Conservation (phyloP, 2,797 vertebrate species). For the Sebastes diploproa region DNA sequence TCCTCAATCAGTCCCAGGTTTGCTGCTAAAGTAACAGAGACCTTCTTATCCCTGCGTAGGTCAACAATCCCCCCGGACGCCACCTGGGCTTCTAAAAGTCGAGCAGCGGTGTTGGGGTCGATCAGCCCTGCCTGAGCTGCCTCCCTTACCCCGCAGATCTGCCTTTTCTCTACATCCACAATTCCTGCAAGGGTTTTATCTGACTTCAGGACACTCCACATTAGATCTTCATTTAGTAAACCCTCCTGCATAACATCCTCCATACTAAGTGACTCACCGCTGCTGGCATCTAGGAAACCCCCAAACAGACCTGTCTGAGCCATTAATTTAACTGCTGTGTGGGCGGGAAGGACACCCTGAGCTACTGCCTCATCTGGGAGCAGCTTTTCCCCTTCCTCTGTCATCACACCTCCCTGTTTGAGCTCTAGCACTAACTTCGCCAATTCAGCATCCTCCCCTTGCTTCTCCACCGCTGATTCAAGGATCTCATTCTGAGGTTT, state of each 20-base stretch:
- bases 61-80: constrained; percentile 93
- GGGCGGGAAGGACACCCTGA: constrained; percentile 83
- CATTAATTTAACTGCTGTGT: constrained; percentile 91
- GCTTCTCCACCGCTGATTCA: constrained; percentile 34
- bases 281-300: constrained; percentile 89
- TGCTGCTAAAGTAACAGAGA: constrained; percentile 93
- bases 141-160: constrained; percentile 85
- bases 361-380: constrained; percentile 89
- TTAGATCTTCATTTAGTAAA: constrained; percentile 89
- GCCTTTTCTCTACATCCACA: constrained; percentile 84
- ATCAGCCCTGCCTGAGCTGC: constrained; percentile 87
- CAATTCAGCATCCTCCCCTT: constrained; percentile 78
- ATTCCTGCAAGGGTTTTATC: constrained; percentile 91
- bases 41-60: constrained; percentile 87
- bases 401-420: constrained; percentile 84
- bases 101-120: constrained; percentile 84
- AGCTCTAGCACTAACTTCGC: constrained; percentile 83
- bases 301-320: constrained; percentile 88
- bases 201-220: constrained; percentile 88
- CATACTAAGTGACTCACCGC: constrained; percentile 83
- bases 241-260: constrained; percentile 89
- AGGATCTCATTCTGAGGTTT: background rate
- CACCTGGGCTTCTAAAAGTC: constrained; percentile 92
- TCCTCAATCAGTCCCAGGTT: constrained; percentile 89
- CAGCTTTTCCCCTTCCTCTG: constrained; percentile 81